phyloP scores from a whole-genome alignment of 2,113 vertebrate genomes.

The Progne subis region DNA sequence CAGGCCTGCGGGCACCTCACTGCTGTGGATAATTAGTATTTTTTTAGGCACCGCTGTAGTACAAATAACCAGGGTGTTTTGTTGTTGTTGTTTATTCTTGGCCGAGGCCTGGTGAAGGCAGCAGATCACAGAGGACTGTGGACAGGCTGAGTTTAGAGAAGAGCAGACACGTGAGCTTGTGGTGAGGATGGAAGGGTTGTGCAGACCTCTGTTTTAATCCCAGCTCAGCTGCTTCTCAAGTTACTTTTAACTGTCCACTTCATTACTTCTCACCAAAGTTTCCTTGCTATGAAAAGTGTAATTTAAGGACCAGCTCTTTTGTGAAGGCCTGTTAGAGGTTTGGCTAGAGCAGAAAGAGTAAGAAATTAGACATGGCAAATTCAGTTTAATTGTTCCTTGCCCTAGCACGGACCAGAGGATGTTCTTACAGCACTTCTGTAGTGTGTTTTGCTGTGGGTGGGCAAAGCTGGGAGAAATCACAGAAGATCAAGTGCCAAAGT shows the following conservation, averaged over 20 bases:
- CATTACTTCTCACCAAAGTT: neutral
- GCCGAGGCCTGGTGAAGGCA: neutral
- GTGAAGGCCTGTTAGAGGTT: neutral
- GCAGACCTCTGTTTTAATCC: neutral
- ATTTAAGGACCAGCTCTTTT: neutral
- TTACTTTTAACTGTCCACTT: neutral
- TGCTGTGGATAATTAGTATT: constrained; percentile 31
- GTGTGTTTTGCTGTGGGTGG: neutral
- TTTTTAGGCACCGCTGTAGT: constrained; percentile 40
- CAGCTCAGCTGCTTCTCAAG: neutral
- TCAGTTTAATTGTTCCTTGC: neutral
- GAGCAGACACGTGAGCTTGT: neutral
- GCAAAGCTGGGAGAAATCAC: neutral
- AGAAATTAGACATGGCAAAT: neutral
- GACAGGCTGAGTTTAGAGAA: neutral
- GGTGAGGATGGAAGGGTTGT: neutral
- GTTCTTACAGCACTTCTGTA: neutral
- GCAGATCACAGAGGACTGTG: neutral
- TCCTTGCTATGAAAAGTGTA: neutral
- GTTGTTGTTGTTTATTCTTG: constrained; percentile 44
- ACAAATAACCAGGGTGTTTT: constrained; percentile 44
- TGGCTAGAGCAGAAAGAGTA: neutral
- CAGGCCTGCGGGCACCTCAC: constrained; percentile 25
- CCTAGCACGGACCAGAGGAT: neutral
- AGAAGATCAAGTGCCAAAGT: neutral